Conservation (phyloP, 2,797 vertebrate genomes). For the Hoplostethus atlanticus region DNA sequence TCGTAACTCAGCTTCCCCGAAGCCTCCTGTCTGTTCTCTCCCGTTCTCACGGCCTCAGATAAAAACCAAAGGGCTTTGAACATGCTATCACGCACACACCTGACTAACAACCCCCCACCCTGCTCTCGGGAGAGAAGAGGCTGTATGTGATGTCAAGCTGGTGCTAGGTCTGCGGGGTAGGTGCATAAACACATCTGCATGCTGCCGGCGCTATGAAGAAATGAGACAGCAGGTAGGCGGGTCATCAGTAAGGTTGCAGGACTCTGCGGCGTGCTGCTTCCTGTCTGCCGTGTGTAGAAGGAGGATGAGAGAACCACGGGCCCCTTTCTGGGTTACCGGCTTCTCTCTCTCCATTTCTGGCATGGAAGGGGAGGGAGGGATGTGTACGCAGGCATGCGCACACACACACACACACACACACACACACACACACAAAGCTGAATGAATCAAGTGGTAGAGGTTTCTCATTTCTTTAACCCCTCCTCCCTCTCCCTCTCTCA, state of each 20-base stretch:
- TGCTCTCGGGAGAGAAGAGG: conserved; percentile 2
- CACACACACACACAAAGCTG: not conserved
- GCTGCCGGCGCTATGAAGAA: conserved; percentile 21
- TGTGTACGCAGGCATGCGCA: not conserved
- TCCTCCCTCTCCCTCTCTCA: not conserved
- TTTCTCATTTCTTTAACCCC: conserved; percentile 5
- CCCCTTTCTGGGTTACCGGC: conserved; percentile 29
- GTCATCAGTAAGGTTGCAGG: conserved; percentile 47
- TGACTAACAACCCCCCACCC: too few relatives aligned
- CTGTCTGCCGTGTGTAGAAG: conserved; percentile 53
- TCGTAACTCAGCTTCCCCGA: conserved; percentile 48
- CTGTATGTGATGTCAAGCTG: conserved; percentile 29
- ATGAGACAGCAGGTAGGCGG: conserved; percentile 34
- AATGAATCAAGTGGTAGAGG: conserved; percentile 8
- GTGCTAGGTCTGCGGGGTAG: conserved; percentile 30
- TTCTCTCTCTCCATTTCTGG: conserved; percentile 32
- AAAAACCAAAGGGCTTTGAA: conserved; percentile 60
- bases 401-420: too few relatives aligned
- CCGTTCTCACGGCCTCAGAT: conserved; percentile 34
- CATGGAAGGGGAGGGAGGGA: conserved; percentile 7
- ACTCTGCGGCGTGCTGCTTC: conserved; percentile 26
- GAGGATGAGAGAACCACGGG: conserved; percentile 46
- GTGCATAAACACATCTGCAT: not conserved
- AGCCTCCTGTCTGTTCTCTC: conserved; percentile 23
- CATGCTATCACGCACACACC: not conserved